Base-by-base conservation (phyloP, 1,140 invertebrate species). In the Arion vulgaris region DNA sequence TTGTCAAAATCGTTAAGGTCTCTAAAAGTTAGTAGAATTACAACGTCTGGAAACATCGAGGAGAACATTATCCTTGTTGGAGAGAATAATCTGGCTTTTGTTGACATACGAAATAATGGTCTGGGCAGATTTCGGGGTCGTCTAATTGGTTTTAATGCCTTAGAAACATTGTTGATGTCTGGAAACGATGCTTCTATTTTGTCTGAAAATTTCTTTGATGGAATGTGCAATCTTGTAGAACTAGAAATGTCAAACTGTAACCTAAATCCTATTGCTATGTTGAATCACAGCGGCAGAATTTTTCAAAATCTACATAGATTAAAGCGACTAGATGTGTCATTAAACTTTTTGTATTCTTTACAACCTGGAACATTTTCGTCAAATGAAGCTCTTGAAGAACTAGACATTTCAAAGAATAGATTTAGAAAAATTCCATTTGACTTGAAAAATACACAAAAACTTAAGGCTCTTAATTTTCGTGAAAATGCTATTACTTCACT, bases 321-420 rank as follows among this genome's bases (percentile, higher is more conserved):
- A 41, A 41, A 78, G 39, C n/a, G 76, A 19, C 34, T 78, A 4
- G 76, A 57, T 39, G 4, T 78, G 11, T 78, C 76, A 11, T 78
- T 26, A 23, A 78, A 78, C 57, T 66, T 34, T 57, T 41, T 78
- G 51, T 34, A 62, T 28, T 26, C 36, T 19, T 26, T 78, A 11
- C 1, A 23, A 39, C 7, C 15, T 36, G 34, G 28, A 41, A 78
- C 76, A 39, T 78, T 78, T 68, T 1, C 23, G 13, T 7, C 32
- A 36, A 78, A 78, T 34, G 15, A 5, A 23, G 39, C 34, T 0
- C 19, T 78, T 4, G 45, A 57, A n/a, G 32, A 28, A 7, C 57
- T 78, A 5, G 36, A 78, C 26, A 17, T 78, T 5, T 51, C 76
- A 1, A 39, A 39, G 19, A 78, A 78, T 45, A 11, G 41, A 45